A percentile compares a stretch with the other conserved stretches of the same genome.
phyloP scores from a whole-genome alignment of 2,888 invertebrate species.

The Megastigmus dorsalis region DNA sequence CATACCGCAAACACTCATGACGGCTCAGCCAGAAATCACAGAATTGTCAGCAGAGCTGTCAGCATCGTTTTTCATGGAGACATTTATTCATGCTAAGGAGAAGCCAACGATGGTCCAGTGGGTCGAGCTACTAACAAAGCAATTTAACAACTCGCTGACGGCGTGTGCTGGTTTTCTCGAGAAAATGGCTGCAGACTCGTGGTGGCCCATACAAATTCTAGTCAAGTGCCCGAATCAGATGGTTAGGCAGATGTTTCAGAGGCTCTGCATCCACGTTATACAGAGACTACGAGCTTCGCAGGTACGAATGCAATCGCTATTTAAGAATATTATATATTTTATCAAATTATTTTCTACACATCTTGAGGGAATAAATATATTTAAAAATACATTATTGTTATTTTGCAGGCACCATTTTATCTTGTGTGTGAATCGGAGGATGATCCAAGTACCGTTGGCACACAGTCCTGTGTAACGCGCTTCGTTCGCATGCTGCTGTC shows the following conservation, averaged over 20 bases:
- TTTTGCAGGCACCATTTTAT: constrained; percentile 77
- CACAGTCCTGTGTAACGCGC: constrained; percentile 92
- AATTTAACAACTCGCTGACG: constrained; percentile 92
- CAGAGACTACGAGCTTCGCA: constrained; percentile 86
- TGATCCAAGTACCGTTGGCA: constrained; percentile 77
- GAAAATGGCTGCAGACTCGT: constrained; percentile 94
- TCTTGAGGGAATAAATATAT: too few species aligned
- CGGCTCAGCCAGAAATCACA: constrained; percentile 86
- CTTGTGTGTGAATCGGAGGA: constrained; percentile 80
- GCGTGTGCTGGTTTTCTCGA: constrained; percentile 95
- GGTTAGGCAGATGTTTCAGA: constrained; percentile 97
- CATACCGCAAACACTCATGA: constrained; percentile 91
- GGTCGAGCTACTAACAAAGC: constrained; percentile 96
- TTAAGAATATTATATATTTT: too few species aligned
- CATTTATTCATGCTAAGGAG: constrained; percentile 97
- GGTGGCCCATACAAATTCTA: constrained; percentile 96
- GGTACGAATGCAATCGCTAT: constrained; percentile 53
- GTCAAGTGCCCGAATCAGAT: constrained; percentile 98
- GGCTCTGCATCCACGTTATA: constrained; percentile 95
- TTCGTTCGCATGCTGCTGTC: constrained; percentile 92
- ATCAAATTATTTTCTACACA: too few species aligned
- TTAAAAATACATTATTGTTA: too few species aligned
- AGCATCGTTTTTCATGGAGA: constrained; percentile 96
- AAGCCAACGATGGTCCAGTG: constrained; percentile 98
- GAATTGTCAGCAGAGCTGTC: constrained; percentile 91